Base-by-base conservation (phyloP, 1,140 invertebrate species). In the Eriocheir sinensis region DNA sequence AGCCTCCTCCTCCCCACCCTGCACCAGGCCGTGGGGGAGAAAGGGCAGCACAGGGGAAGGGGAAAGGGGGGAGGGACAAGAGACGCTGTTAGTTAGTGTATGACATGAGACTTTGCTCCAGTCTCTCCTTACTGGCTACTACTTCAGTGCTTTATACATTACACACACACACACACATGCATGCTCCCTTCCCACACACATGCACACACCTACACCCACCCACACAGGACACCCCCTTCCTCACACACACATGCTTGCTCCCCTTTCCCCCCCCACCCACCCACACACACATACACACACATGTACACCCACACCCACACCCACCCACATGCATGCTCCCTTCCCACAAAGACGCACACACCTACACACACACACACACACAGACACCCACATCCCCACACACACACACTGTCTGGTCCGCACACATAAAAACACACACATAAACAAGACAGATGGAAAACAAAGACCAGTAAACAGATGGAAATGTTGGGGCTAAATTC, bases 1-100 rank as follows among this genome's bases (percentile, higher is more conserved):
- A 3, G 97, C 97, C 96, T 95, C 94, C 53, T 95, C 94, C 85
- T 95, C 94, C 85, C 72, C 88, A 53, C 91, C 89, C 89, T 91
- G 40, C 89, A 95, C 89, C 89, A 92, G 38, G 80, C 53, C 53
- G 17, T 9, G 53, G 53, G 27, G 53, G 53, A 60, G 53, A 21
- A 60, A 21, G 40, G 93, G 89, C 72, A 44, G 72, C 44, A 79
- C 86, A 48, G 72, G 80, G 80, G 41, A 32, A 90, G 72, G 91
- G 79, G 72, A 44, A 81, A 30, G 32, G 79, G 79, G 79, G 72
- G 72, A 80, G 79, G 85, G 83, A 93, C 92, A 93, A 93, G 85
- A 93, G 81, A 88, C 36, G 89, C 36, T 36, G 89, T 89, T 83
- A 60, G 48, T 88, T 27, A 40, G 80, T 32, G n/a, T 44, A 88